Base-by-base conservation (phyloP, 2,113 vertebrate species). In the Lanius collurio region DNA sequence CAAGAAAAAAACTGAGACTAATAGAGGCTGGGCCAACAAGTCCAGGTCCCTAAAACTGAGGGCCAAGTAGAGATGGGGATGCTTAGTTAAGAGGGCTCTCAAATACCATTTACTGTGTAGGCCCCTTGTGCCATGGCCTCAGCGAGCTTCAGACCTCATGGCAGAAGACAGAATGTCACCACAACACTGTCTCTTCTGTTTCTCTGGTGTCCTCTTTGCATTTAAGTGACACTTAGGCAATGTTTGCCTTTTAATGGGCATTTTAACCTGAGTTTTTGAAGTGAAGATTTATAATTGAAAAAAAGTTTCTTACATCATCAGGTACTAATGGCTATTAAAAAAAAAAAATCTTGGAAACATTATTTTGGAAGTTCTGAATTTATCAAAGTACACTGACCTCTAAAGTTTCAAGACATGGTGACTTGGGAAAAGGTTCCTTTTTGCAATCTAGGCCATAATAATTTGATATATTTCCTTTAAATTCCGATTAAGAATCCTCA, bases 101-200 rank as follows among this genome's bases (percentile, higher is more conserved):
- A 60, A 68, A 49, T 57, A 27, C 11, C n/a, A 28, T 10, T 9
- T 83, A 0, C 15, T 63, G 2, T 42, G 31, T 12, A 52, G 41
- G 5, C 4, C 22, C 7, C 62, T 74, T 74, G 87, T 68, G 41
- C 39, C 23, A 6, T 5, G 23, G 52, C 26, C 39, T 76, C 39
- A 37, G 10, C 0, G 1, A 59, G 16, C 26, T 15, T 46, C 41
- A 59, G 28, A 37, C 5, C 7, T 14, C 26, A 5, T 3, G 4
- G 33, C 1, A 47, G 55, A 33, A 73, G 64, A 39, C 10, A 52
- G 46, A 57, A 55, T 55, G 8, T 71, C 76, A 39, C 16, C 67
- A 6, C 15, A 44, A 1, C 13, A 6, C 0, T 1, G 2, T 75
- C 13, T 74, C n/a, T 62, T 88, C 33, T 65, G 10, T 59, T 87